Evolutionary conservation across 2,797 vertebrate species (phyloP).

Genomic region (Anabacerthia variegaticeps): DNA sequence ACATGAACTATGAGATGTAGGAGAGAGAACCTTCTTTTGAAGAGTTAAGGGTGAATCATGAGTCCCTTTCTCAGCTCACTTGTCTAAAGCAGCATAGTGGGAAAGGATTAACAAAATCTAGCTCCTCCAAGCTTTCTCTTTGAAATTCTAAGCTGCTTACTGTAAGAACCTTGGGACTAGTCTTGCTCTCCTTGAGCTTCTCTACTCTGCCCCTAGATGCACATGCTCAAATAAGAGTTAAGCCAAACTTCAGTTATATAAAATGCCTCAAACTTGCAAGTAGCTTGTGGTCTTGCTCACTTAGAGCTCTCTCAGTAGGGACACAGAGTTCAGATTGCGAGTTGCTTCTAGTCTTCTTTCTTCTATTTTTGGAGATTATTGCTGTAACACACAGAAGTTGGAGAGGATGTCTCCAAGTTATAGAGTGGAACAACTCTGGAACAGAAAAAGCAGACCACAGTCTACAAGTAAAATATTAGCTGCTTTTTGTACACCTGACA

Average conservation of each 20-base stretch:
- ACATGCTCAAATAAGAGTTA: neutral
- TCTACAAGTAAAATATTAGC: neutral
- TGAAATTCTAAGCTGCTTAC: slow-evolving; percentile 62
- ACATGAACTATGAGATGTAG: neutral
- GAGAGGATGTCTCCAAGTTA: neutral
- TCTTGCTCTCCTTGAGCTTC: slow-evolving; percentile 30
- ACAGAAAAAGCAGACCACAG: neutral
- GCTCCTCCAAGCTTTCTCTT: slow-evolving; percentile 26
- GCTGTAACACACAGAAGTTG: neutral
- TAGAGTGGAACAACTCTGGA: neutral
- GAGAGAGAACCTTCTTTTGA: neutral
- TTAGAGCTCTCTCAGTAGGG: neutral
- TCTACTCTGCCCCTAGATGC: neutral
- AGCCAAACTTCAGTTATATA: neutral
- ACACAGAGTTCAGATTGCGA: neutral
- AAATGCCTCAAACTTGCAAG: neutral
- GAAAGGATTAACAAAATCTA: slow-evolving; percentile 25
- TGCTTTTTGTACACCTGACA: neutral
- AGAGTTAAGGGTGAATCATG: neutral
- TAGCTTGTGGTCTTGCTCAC: neutral
- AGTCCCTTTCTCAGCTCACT: neutral
- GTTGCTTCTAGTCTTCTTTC: neutral
- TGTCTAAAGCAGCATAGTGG: neutral
- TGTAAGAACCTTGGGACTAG: slow-evolving; percentile 23
- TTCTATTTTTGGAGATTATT: neutral